Conservation (phyloP, 2,797 vertebrate genomes). For the Lateolabrax maculatus region DNA sequence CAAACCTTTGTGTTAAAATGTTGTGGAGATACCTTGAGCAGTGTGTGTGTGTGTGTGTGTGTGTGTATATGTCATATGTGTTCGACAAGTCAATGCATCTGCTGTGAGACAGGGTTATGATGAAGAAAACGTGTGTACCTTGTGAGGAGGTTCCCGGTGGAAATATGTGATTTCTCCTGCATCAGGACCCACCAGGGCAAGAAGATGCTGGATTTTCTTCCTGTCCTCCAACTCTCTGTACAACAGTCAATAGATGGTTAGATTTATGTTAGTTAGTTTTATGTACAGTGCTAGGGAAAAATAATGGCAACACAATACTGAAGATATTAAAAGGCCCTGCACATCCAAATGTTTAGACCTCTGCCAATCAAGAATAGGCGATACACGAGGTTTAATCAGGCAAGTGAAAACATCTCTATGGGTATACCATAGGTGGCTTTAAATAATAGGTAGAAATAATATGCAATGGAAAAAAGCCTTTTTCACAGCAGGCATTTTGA, state of each 20-base stretch:
- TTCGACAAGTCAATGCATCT: not conserved
- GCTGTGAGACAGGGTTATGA: not conserved
- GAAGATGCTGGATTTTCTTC: slow-evolving; percentile 95
- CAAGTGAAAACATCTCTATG: not conserved
- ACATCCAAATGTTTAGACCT: not conserved
- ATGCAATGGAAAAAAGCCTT: not conserved
- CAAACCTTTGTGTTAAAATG: not conserved
- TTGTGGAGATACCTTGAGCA: not conserved
- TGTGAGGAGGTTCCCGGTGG: slow-evolving; percentile 93
- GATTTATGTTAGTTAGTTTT: too few species aligned
- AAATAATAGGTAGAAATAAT: not conserved
- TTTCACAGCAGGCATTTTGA: not conserved
- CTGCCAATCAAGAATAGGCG: not conserved
- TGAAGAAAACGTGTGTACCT: slow-evolving; percentile 76
- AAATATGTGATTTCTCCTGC: slow-evolving; percentile 94
- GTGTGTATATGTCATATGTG: not conserved
- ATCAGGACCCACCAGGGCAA: slow-evolving; percentile 90
- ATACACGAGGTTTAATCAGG: not conserved
- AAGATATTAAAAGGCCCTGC: not conserved
- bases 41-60: too few species aligned
- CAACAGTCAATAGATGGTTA: not conserved
- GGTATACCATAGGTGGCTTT: not conserved
- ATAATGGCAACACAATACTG: not conserved
- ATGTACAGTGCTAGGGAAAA: not conserved
- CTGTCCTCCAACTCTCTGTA: slow-evolving; percentile 94